Evolutionary conservation across 2,888 invertebrate species (phyloP), one percentile per base, ranked within the genome.

Genomic region (Gibbula magus): DNA sequence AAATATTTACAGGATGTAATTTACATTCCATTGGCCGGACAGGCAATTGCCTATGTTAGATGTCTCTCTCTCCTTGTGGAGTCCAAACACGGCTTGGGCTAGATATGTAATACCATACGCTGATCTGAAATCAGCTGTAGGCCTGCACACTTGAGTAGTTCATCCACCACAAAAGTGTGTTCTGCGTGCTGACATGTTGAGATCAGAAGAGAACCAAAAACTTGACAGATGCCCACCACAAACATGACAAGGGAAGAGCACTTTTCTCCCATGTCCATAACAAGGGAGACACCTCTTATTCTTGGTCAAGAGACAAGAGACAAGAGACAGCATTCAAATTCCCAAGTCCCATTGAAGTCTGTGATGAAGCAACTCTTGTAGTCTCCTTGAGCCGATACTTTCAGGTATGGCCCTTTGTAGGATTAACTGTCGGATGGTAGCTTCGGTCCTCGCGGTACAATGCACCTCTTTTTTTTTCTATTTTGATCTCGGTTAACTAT

Each of bases 101-200:
- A 70, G 70, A 70, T 70, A 70, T 70, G 70, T 70, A 70, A 70
- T 39, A 70, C 70, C 70, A 70, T 70, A 18, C 16, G 18, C 70
- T 70, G 70, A 22, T 61, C 29, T 39, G 39, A 29, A 5, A 45
- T 13, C 45, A 45, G 45, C 45, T 45, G 45, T 45, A 8, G 10
- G 70, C 39, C 16, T 70, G 13, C 35, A 39, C 32, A 35, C 70
- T 70, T 20, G 32, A 18, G 70, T 70, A 25, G 35, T 39, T 32
- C 70, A 39, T 35, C 39, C 35, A 16, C 16, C 35, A 35, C 70
- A 35, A 35, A 16, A 20, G 70, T 35, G 35, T 20, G 20, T 5
- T 70, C 70, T 70, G 70, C 70, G 35, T 70, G 39, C 70, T 39
- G 70, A 70, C 70, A 70, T 70, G 70, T 70, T 20, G 70, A 70